phyloP scores from a whole-genome alignment of 2,113 vertebrate species.

The Perca flavescens region DNA sequence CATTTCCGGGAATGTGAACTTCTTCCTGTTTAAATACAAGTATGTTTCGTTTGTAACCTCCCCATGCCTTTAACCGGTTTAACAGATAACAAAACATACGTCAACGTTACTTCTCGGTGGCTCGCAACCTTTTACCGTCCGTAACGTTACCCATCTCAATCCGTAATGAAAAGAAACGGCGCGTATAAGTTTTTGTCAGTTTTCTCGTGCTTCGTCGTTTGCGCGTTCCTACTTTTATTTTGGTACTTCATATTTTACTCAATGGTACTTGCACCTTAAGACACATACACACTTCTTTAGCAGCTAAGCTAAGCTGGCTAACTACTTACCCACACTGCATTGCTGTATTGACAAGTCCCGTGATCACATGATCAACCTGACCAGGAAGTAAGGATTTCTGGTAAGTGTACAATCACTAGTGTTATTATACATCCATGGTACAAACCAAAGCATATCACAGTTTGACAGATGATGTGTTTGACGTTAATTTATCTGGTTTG shows the following conservation, averaged over 20 bases:
- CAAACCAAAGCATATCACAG: background rate
- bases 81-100: background rate
- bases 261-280: conserved; percentile 70
- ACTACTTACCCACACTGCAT: conserved; percentile 66
- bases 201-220: conserved; percentile 80
- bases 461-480: background rate
- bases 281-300: background rate
- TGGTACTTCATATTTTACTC: conserved; percentile 84
- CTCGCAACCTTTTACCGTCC: background rate
- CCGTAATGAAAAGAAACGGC: conserved; percentile 82
- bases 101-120: background rate
- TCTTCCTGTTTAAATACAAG: background rate
- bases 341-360: conserved; percentile 64
- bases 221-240: conserved; percentile 78
- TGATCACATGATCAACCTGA: conserved; percentile 70
- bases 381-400: conserved; percentile 75
- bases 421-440: conserved; percentile 2
- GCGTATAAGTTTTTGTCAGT: conserved; percentile 82
- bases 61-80: background rate
- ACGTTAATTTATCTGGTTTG: background rate
- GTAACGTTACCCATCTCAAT: background rate
- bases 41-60: background rate
- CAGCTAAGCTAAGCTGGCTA: conserved; percentile 31
- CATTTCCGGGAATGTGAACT: background rate
- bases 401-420: conserved; percentile 61